These are phyloP conservation scores for Lutraria rhynchaena DNA, from an alignment of 1,140 invertebrate species.

Conservation along the genomic window DNA sequence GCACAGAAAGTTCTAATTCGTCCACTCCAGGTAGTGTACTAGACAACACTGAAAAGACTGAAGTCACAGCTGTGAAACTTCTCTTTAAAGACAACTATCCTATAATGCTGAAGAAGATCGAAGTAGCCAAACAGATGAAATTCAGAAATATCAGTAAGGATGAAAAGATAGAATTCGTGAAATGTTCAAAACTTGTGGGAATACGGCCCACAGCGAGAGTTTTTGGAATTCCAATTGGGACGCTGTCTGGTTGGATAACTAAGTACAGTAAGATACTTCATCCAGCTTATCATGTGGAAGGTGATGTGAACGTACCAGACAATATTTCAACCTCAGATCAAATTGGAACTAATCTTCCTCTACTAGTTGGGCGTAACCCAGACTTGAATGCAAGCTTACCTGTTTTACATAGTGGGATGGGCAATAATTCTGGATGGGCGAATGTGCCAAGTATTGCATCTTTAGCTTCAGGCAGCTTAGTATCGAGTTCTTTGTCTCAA, in stretches of 20 bases:
- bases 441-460: background rate
- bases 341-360: background rate
- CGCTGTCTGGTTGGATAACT: slow-evolving; percentile 54
- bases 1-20: background rate
- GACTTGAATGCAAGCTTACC: background rate
- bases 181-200: slow-evolving; percentile 51
- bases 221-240: slow-evolving; percentile 51
- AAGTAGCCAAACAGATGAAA: slow-evolving; percentile 42
- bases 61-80: slow-evolving; percentile 44
- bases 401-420: background rate
- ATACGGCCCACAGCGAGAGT: slow-evolving; percentile 53
- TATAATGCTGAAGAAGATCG: slow-evolving; percentile 38
- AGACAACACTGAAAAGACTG: slow-evolving; percentile 36
- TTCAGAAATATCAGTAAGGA: slow-evolving; percentile 48
- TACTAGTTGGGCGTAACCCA: background rate
- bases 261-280: slow-evolving; percentile 44
- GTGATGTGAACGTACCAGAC: background rate
- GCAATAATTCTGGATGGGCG: background rate
- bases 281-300: slow-evolving; percentile 24
- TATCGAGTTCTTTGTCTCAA: too few relatives aligned
- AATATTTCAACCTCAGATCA: background rate
- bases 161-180: slow-evolving; percentile 56
- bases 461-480: too few relatives aligned
- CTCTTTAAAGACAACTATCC: slow-evolving; percentile 36
- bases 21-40: background rate